Evolutionary conservation across 2,113 vertebrate genomes (phyloP), one percentile per base, ranked within the genome.

Genomic region (Gobio gobio): DNA sequence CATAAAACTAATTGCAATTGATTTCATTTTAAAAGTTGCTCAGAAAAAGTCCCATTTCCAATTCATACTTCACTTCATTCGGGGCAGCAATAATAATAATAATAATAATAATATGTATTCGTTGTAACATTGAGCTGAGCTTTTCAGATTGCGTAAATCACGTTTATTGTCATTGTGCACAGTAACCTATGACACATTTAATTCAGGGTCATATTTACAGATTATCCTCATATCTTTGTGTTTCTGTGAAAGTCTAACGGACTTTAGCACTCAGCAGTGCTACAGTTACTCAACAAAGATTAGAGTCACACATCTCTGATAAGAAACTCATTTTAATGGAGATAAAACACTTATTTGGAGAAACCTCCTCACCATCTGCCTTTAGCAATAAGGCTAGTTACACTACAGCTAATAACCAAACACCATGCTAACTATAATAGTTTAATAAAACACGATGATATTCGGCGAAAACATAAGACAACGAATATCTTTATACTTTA

Each of bases 181-280:
- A 81, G 43, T 81, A 68, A 81, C 61, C 61, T 12, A 0, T 81
- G 61, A 51, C 59, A 81, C 61, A 26, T 26, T 29, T 51, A 36
- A 36, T 51, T 66, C 18, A 68, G 26, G 24, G 26, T 51, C 61
- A 51, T 40, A 78, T 81, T 51, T 33, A 8, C 79, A 33, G 79
- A 66, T 33, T 33, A 63, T 5, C 7, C 22, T 10, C 1, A 59
- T 12, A 59, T 16, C 18, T 66, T 14, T 66, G 45, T 26, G 16
- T 51, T 66, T 68, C 43, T 51, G 36, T 26, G n/a, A 43, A 36
- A 18, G 54, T 58, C 51, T 77, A 36, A 59, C 43, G 76, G 56
- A 43, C 40, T 36, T 36, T 36, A 36, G 36, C 77, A 61, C 36
- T 43, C 14, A 24, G 40, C 10, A 14, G 7, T 20, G 29, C 16